Base-by-base conservation (phyloP, 2,888 invertebrate genomes). In the Epinotia ramella region DNA sequence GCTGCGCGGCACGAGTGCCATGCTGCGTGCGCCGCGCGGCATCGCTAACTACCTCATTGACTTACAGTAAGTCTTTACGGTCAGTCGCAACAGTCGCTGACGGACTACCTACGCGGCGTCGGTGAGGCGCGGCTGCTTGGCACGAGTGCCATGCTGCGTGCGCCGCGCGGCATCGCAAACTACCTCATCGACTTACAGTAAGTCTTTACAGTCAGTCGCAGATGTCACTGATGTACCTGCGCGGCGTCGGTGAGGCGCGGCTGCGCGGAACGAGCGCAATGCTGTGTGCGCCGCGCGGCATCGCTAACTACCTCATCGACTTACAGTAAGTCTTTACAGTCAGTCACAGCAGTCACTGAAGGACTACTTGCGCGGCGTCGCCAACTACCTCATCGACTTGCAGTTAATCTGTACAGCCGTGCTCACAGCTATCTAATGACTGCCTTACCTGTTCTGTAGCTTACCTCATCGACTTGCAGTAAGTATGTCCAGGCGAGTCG, bases 221-320 rank as follows among this genome's bases (percentile, higher is more conserved):
- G 80, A 79, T 92, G 18, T 86, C 90, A 0, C 68, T 91, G 66
- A 78, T 85, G 0, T 97, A 97, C 84, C 87, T 97, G n/a, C 94
- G 95, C 33, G 95, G 95, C 0, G 96, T 97, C 11, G 96, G 96
- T 5, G 96, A 96, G 80, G 88, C 96, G 18, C 95, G 95, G 72
- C 95, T 97, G 63, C 91, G 96, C 69, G 97, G 97, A 9, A 96
- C 96, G 18, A 96, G 96, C 49, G 91, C 95, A 0, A 87, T 97
- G 72, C 95, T 97, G 79, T 91, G 97, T n/a, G 90, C 96, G 3
- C 92, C 95, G 0, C 89, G 89, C 28, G 86, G 88, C 78, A 82
- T 89, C 46, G 79, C 85, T n/a, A 87, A 83, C 0, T 92, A 92
- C 77, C 81, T 92, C 24, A 53, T 84, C 4, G 92, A 93, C 75